Evolutionary conservation across 2,888 invertebrate species (phyloP), one percentile per base, ranked within the genome.

Genomic region (Spatulosminthurus flaviceps): DNA sequence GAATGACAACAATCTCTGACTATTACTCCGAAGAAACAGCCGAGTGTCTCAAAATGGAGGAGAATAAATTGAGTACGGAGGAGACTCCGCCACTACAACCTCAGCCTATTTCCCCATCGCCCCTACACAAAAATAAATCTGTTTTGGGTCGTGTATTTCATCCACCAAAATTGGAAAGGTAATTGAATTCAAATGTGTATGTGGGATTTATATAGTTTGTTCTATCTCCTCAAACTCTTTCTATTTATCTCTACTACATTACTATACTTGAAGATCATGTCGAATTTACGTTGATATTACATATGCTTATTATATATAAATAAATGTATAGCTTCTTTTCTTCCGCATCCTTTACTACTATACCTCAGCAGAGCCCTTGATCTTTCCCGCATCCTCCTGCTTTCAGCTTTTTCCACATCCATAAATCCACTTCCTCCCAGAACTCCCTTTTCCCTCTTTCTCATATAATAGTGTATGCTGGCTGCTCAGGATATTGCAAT

Each of bases 91-190:
- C 64, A 13, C 24, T 26, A 64, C 19, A 67, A 24, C 19, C 76
- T 22, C 67, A 76, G 41, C 43, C 67, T 43, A 76, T 76, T 43
- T 79, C 74, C 24, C 73, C 79, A 22, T 79, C 74, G 22, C 73
- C 79, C 11, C 74, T 79, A 5, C 79, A 73, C 43, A 26, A 66
- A 66, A 74, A 74, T 69, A 79, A 79, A 69, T 73, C 79, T 43
- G 73, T 74, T 43, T 67, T 84, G 29, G 80, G 82, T n/a, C 76
- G 84, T 26, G 80, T 82, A 24, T 81, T 84, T 61, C 82, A 81
- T 80, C 84, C 84, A 43, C 82, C 84, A 11, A 84, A 84, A 75
- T 74, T 84, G 73, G 84, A 84, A 79, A 83, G 84, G 84, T 83
- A 81, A 78, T 71, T 72, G 26, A 43, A 43, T 70, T 60, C 69